Conservation (phyloP, 2,888 invertebrate species). For the Eilema caniola region DNA sequence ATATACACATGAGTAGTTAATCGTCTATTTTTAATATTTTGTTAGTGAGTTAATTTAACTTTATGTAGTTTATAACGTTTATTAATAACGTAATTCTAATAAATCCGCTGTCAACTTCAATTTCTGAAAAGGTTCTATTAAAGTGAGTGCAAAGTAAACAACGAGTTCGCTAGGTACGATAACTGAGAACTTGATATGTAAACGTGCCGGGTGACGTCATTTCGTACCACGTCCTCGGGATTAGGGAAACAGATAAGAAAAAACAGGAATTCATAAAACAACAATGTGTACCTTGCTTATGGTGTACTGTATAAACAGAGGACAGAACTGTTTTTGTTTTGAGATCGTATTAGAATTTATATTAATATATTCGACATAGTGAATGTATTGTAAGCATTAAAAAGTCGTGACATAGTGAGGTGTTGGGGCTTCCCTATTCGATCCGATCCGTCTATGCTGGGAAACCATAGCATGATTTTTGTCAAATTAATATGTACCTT, state of each 20-base stretch:
- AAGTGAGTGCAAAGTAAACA: conserved; percentile 12
- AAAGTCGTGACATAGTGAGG: neutral
- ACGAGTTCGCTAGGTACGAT: conserved; percentile 21
- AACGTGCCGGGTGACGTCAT: conserved; percentile 45
- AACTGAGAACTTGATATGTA: conserved; percentile 40
- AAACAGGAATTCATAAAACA: conserved; percentile 38
- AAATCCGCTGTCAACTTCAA: neutral
- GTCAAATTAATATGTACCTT: no score
- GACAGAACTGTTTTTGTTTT: neutral
- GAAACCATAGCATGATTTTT: neutral
- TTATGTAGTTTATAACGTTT: neutral
- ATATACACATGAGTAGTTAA: no score
- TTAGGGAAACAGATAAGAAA: conserved; percentile 48
- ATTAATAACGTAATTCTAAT: neutral
- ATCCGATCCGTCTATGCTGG: neutral
- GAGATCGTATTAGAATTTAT: neutral
- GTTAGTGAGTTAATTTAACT: neutral
- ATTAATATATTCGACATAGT: neutral
- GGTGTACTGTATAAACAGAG: conserved; percentile 11
- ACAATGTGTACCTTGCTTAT: conserved; percentile 26
- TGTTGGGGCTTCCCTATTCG: neutral
- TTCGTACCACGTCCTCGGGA: conserved; percentile 35
- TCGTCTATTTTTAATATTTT: no score
- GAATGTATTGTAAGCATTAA: no score
- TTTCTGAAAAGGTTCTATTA: conserved; percentile 14